phyloP scores from a whole-genome alignment of 2,797 vertebrate genomes.

The Phoeniculus purpureus region DNA sequence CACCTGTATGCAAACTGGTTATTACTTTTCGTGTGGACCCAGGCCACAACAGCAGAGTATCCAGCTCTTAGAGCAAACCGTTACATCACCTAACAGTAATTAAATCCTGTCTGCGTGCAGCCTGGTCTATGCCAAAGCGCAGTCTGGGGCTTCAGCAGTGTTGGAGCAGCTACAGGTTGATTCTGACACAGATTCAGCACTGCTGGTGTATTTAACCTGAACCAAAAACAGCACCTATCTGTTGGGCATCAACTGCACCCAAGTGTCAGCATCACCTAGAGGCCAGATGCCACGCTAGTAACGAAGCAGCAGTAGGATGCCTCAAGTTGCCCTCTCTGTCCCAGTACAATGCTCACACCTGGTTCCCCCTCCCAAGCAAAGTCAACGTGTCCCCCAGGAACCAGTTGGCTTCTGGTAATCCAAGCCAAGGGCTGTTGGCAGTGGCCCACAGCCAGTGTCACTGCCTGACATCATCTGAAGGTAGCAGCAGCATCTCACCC shows the following conservation, averaged over 20 bases:
- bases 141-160: not conserved
- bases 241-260: not conserved
- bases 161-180: not conserved
- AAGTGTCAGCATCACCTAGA: accelerated
- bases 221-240: accelerated
- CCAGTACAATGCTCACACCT: not conserved
- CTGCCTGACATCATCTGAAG: not conserved
- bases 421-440: not conserved
- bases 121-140: not conserved
- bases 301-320: not conserved
- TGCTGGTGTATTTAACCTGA: not conserved
- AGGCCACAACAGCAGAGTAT: accelerated
- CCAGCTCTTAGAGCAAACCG: not conserved
- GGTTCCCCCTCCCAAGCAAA: not conserved
- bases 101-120: not conserved
- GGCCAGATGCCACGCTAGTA: accelerated
- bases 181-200: not conserved
- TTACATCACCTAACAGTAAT: not conserved
- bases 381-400: not conserved
- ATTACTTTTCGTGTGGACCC: too few species aligned
- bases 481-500: not conserved
- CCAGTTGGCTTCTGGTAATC: accelerated
- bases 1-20: too few species aligned
- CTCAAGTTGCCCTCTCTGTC: not conserved
- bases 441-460: not conserved